These are phyloP conservation scores for Dryadula phaetusa DNA, from an alignment of 2,888 invertebrate species.

Conservation along the genomic window DNA sequence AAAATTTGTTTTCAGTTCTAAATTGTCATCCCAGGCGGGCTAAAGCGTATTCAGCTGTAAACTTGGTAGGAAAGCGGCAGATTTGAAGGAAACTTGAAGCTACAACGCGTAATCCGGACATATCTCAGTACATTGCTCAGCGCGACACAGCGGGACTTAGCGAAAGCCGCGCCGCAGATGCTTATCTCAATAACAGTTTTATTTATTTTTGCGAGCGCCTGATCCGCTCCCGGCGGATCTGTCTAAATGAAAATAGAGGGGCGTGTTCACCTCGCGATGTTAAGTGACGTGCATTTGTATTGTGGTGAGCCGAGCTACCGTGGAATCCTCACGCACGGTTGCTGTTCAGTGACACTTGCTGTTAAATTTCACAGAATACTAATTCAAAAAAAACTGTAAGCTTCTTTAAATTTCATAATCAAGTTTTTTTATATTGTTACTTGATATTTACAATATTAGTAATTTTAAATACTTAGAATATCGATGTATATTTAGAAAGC, in stretches of 20 bases:
- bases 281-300: conserved; percentile 43
- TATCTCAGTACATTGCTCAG: conserved; percentile 82
- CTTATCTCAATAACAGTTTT: conserved; percentile 85
- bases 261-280: conserved; percentile 52
- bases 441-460: too few species aligned
- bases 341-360: conserved; percentile 7
- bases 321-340: conserved; percentile 17
- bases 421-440: not conserved
- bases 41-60: conserved; percentile 74
- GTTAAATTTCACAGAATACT: not conserved
- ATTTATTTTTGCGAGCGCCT: conserved; percentile 82
- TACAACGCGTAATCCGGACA: conserved; percentile 78
- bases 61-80: conserved; percentile 71
- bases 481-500: too few species aligned
- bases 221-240: conserved; percentile 77
- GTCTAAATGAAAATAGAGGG: conserved; percentile 79
- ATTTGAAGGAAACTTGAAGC: conserved; percentile 64
- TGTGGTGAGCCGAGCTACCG: conserved; percentile 31
- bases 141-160: conserved; percentile 82
- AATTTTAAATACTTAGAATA: too few species aligned
- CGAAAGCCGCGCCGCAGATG: conserved; percentile 81
- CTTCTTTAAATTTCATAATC: not conserved
- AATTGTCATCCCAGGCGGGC: conserved; percentile 53
- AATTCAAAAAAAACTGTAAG: not conserved
- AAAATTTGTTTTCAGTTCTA: conserved; percentile 40